Conservation (phyloP, 2,888 invertebrate genomes). For the Acheta domesticus region DNA sequence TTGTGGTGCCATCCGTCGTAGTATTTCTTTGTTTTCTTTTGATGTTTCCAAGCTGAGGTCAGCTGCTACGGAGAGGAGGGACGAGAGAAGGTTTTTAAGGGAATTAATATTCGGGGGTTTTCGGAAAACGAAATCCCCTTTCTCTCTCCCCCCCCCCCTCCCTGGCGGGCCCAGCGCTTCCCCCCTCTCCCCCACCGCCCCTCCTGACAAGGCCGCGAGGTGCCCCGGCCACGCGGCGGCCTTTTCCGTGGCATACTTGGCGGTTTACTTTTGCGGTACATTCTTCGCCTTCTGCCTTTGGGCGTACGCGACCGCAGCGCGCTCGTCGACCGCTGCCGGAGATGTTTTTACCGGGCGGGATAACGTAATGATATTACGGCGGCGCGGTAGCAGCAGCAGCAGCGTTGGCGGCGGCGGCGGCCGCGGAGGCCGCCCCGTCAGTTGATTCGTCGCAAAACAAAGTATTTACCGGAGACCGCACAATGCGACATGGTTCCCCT, state of each 20-base stretch:
- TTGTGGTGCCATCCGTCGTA: not conserved
- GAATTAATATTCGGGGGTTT: conserved; percentile 7
- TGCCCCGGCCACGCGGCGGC: not conserved
- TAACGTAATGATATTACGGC: conserved; percentile 18
- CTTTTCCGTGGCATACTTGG: conserved; percentile 7
- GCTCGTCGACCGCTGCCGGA: not conserved
- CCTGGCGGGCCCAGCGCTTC: not conserved
- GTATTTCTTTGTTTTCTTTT: conserved; percentile 11
- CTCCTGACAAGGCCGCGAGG: not conserved
- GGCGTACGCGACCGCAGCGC: conserved; percentile 3
- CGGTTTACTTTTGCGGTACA: not conserved
- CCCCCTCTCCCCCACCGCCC: not conserved
- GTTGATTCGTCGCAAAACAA: conserved; percentile 9
- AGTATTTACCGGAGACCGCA: conserved; percentile 7
- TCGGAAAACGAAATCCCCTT: not conserved
- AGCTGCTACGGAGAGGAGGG: not conserved
- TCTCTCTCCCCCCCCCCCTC: not conserved
- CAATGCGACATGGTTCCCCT: too few species aligned
- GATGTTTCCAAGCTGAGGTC: not conserved
- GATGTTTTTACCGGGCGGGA: not conserved
- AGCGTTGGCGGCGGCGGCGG: not conserved
- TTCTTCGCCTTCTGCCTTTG: not conserved
- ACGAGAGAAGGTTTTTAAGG: not conserved
- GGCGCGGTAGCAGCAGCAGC: not conserved
- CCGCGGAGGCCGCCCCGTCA: not conserved